Evolutionary conservation across 2,113 vertebrate species (phyloP), one percentile per base, ranked within the genome.

Genomic region (Clarias magur): DNA sequence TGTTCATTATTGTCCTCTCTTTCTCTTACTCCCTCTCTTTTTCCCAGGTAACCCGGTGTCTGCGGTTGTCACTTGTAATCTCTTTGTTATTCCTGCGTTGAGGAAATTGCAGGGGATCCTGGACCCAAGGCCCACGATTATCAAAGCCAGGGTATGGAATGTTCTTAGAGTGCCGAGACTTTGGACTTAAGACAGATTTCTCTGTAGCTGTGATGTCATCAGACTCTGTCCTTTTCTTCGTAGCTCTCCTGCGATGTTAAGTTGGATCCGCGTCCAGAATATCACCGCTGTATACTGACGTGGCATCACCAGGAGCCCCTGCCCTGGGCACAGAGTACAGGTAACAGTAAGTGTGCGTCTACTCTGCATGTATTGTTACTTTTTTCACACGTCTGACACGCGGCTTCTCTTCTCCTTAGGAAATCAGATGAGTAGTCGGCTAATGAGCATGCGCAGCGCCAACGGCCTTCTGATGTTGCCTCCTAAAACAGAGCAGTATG

Each of bases 261-360:
- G 93, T 92, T 99, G 94, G 98, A 99, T 91, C 98, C 98, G 82
- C 96, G 98, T 90, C 98, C 98, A 84, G 98, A 99, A 93, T 99
- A 99, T 90, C 98, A 99, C 91, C 97, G 98, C 93, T 99, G 98
- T 94, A 99, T 99, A 93, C 94, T 99, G 91, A 99, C 98, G 91
- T 99, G 98, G 98, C 98, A 99, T 94, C 98, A 99, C 93, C 98
- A 99, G 95, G 98, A 99, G 93, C 98, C 98, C 89, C 96, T 99
- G 91, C 98, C 98, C 93, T 99, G 98, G 98, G 98, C 98, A 93
- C 98, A 99, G 94, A 99, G 98, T 96, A 99, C 98, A 97, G 98
- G 98, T 99, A 82, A 76, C 21, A 19, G 12, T 57, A 15, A 78
- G 65, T 63, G 63, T 57, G 56, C 53, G 21, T 16, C 30, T 38